Percentiles rank a stretch among this genome's conserved stretches.
Conservation (phyloP, 2,797 vertebrate species). For the Coracias cyanogaster region DNA sequence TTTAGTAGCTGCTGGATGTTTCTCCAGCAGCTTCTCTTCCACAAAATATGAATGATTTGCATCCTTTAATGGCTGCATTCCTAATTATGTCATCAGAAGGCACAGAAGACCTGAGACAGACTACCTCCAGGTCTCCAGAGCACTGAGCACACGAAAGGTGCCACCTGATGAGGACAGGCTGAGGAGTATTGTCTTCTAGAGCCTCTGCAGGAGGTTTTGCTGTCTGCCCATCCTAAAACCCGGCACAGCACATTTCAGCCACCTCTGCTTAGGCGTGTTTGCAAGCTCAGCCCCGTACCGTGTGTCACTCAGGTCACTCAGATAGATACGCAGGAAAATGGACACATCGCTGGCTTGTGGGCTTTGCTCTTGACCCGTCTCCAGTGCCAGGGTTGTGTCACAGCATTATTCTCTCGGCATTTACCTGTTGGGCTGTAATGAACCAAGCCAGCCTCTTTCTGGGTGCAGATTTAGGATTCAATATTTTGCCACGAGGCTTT, state of each 20-base stretch:
- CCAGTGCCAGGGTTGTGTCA: not conserved
- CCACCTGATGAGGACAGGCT: not conserved
- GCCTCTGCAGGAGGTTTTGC: rapidly evolving
- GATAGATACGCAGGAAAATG: not conserved
- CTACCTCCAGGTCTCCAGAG: not conserved
- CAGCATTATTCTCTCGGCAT: not conserved
- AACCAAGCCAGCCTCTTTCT: not conserved
- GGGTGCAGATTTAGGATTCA: not conserved
- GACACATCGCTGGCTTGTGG: rapidly evolving
- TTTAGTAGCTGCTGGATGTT: not conserved
- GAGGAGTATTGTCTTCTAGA: not conserved
- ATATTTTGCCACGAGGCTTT: not conserved
- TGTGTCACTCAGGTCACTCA: not conserved
- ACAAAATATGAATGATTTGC: not conserved
- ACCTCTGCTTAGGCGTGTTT: rapidly evolving
- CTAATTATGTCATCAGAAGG: not conserved
- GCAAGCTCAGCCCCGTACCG: not conserved
- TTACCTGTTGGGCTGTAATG: not conserved
- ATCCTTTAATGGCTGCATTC: not conserved
- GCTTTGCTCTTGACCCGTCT: not conserved
- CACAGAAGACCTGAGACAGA: not conserved
- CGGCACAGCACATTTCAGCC: not conserved
- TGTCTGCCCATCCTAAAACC: not conserved
- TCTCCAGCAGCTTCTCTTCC: not conserved
- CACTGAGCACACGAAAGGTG: not conserved